Evolutionary conservation across 2,113 vertebrate genomes (phyloP).

Genomic region (Ginglymostoma cirratum): DNA sequence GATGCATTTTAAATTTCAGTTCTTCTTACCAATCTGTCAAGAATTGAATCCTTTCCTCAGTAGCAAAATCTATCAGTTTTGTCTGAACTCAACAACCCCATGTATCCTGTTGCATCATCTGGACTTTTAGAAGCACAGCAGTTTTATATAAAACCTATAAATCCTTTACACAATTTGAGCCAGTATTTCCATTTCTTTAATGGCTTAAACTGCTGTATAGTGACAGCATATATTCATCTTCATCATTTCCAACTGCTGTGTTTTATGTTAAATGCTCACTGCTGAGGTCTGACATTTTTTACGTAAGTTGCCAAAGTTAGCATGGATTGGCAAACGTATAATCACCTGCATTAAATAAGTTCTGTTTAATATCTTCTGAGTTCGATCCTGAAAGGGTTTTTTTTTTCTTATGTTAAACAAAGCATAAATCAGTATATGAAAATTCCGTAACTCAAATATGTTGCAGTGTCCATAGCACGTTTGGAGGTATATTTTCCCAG

Average conservation of each 20-base stretch:
- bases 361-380: conserved; percentile 1
- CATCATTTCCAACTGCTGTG: background rate
- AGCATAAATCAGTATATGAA: background rate
- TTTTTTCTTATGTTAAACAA: background rate
- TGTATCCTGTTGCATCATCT: background rate
- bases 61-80: background rate
- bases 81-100: background rate
- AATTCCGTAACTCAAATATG: background rate
- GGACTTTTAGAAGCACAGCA: background rate
- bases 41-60: background rate
- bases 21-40: background rate
- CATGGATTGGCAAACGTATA: background rate
- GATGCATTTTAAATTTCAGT: background rate
- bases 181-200: background rate
- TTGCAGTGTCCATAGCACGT: background rate
- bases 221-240: background rate
- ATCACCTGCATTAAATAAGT: background rate
- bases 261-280: conserved; percentile 3
- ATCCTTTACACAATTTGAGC: conserved; percentile 20
- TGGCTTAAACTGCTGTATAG: background rate
- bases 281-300: background rate
- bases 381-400: background rate
- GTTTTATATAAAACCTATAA: conserved; percentile 28
- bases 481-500: background rate
- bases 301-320: background rate